phyloP scores from a whole-genome alignment of 2,797 vertebrate species.

The Anguilla megastoma region DNA sequence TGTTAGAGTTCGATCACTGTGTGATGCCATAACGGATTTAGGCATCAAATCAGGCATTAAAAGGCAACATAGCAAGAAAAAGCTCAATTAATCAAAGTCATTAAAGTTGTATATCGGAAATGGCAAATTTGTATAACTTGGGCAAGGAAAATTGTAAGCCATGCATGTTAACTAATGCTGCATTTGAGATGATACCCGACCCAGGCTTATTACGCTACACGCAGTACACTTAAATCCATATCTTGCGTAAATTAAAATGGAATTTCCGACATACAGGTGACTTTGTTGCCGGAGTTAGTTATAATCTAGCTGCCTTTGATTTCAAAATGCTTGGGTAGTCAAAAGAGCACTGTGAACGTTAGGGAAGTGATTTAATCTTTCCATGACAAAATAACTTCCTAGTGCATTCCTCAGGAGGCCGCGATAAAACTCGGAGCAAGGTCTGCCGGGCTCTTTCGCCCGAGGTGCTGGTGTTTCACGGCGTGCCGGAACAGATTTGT shows the following conservation, averaged over 20 bases:
- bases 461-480: conserved; percentile 33
- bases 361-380: conserved; percentile 55
- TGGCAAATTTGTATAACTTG: not conserved
- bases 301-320: not conserved
- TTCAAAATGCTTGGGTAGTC: not conserved
- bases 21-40: not conserved
- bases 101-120: not conserved
- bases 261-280: not conserved
- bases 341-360: conserved; percentile 28
- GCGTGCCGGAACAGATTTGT: conserved; percentile 54
- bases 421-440: conserved; percentile 33
- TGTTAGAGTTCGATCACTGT: not conserved
- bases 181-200: not conserved
- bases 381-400: conserved; percentile 50
- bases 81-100: not conserved
- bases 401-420: conserved; percentile 31
- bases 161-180: not conserved
- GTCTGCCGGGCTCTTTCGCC: conserved; percentile 37
- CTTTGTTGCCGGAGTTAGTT: not conserved
- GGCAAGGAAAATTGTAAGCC: not conserved
- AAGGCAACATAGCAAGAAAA: not conserved
- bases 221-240: not conserved
- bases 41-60: not conserved
- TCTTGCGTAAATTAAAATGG: not conserved
- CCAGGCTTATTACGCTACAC: not conserved